These are phyloP conservation scores for Austrofundulus limnaeus DNA, from an alignment of 2,113 vertebrate genomes.

Conservation along the genomic window DNA sequence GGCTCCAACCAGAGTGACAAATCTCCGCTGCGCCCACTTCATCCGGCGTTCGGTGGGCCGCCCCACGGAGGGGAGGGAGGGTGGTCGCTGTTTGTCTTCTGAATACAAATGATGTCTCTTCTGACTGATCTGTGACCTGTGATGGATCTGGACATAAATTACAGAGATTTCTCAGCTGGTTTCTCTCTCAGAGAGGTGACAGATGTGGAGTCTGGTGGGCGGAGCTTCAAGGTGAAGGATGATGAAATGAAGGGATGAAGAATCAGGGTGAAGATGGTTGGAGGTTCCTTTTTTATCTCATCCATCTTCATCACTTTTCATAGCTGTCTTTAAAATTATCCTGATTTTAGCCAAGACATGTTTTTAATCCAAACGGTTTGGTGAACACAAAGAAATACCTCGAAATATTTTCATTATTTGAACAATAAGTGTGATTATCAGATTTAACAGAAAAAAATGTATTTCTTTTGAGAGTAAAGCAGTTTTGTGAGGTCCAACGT, in stretches of 20 bases:
- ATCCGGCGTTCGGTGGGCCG: slow-evolving; percentile 5
- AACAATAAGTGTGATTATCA: too few species aligned
- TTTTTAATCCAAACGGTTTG: too few species aligned
- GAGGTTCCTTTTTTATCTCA: background rate
- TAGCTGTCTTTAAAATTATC: too few species aligned
- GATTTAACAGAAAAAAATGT: too few species aligned
- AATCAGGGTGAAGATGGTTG: background rate
- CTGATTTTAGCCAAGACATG: too few species aligned
- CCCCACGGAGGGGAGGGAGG: background rate
- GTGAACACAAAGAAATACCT: too few species aligned
- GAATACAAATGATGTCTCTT: slow-evolving; percentile 50
- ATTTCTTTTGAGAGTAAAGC: too few species aligned
- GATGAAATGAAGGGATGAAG: slow-evolving; percentile 1
- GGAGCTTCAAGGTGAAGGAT: slow-evolving; percentile 24
- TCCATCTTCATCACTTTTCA: background rate
- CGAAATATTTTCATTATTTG: too few species aligned
- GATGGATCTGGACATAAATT: slow-evolving; percentile 19
- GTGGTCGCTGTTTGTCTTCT: background rate
- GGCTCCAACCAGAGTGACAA: slow-evolving; percentile 39
- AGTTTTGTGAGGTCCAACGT: too few species aligned
- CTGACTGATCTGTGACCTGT: slow-evolving; percentile 32
- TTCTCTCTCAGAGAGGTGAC: slow-evolving; percentile 31
- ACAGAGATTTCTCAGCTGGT: background rate
- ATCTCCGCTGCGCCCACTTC: slow-evolving; percentile 16
- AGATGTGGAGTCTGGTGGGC: slow-evolving; percentile 24